Evolutionary conservation across 23 tunicate species (phyloP).

Genomic region (Styela clava): DNA sequence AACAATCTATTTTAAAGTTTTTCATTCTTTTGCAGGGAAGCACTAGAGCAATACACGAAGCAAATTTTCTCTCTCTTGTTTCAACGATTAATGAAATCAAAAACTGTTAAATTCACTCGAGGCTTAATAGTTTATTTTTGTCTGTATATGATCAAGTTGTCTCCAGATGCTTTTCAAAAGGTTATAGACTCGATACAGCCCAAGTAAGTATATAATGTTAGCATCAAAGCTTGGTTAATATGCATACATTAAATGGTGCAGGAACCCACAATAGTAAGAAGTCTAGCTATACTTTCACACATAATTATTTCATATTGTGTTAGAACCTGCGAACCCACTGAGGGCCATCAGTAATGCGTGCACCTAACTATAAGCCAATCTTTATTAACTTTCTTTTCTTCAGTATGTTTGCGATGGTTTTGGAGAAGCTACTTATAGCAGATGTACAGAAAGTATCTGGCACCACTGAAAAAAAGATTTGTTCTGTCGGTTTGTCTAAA

Average conservation of each 20-base stretch:
- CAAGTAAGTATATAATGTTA: conserved; percentile 47
- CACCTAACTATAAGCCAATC: no score
- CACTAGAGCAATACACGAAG: conserved; percentile 52
- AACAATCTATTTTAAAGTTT: no score
- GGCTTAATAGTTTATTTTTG: conserved; percentile 84
- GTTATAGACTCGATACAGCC: conserved; percentile 68
- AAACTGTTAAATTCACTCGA: conserved; percentile 73
- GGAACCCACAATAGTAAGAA: no score
- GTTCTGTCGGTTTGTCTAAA: conserved; percentile 80
- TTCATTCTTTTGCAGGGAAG: conserved; percentile 23
- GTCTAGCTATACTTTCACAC: no score
- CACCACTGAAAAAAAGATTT: conserved; percentile 65
- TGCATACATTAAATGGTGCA: no score
- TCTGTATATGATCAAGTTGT: conserved; percentile 47
- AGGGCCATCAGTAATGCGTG: no score
- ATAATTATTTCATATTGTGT: no score
- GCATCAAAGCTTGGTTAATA: no score
- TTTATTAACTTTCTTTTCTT: not conserved
- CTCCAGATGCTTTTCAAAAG: conserved; percentile 62
- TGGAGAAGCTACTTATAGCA: conserved; percentile 71
- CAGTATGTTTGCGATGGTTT: conserved; percentile 90
- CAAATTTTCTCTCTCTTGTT: conserved; percentile 64
- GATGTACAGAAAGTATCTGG: conserved; percentile 88
- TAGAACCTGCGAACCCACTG: no score
- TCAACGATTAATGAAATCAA: conserved; percentile 67